Base-by-base conservation (phyloP, 1,140 invertebrate species). In the Drosophila sucinea region DNA sequence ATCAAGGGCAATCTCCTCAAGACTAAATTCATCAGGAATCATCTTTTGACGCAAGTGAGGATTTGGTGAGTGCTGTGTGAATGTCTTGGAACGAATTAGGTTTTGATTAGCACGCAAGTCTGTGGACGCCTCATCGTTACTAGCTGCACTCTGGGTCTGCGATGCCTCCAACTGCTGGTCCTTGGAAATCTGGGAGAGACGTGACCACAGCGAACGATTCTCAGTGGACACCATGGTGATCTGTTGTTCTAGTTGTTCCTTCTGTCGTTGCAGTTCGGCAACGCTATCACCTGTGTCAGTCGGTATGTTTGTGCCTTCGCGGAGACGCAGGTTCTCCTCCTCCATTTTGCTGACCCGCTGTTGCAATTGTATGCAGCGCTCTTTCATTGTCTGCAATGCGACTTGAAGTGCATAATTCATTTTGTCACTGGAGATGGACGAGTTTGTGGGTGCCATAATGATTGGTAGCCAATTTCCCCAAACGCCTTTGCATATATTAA, bases 141-240 rank as follows among this genome's bases (percentile, higher is more conserved):
- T 70, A 23, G 32, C 60, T 23, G 51, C 51, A 38, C 63, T 30
- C 17, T 78, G 67, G 5, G 64, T 38, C 27, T 78, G 70, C 4
- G 64, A 5, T n/a, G 35, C 6, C 27, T 41, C 38, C 23, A 63
- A 56, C 40, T 67, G 41, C 29, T 94, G 95, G 10, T 94, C 93
- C 87, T 94, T 93, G 1, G 93, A 95, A 47, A 96, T 92, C 85
- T 93, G 93, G 1, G 94, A 95, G 30, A 97, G 92, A 81, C 95
- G 94, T 58, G 93, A 94, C 96, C 96, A 97, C 25, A 97, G 91
- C 67, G 95, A 94, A 81, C 95, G 94, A 91, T 97, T 97, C 92
- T 97, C 96, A 80, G 94, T 94, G 1, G 95, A 95, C 6, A 97
- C 95, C 95, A 97, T 96, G 72, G 94, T 94, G 47, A 96, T 94